Evolutionary conservation across 1,140 invertebrate species (phyloP).

Genomic region (Pseudoatta argentina): DNA sequence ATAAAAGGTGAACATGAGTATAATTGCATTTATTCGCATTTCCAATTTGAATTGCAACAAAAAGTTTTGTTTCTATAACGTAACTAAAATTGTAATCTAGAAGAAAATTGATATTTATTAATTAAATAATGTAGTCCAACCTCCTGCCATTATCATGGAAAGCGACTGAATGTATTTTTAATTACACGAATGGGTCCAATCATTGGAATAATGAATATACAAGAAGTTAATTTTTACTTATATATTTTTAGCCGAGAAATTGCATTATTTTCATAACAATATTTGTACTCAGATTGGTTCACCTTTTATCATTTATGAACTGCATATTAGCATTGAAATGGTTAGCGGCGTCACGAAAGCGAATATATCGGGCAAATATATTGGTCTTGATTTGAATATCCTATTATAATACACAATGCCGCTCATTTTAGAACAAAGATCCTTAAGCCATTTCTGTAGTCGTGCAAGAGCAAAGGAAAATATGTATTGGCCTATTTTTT

Average conservation of each 20-base stretch:
- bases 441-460: slow-evolving; percentile 68
- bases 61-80: background rate
- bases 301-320: slow-evolving; percentile 77
- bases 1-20: slow-evolving; percentile 71
- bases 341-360: slow-evolving; percentile 39
- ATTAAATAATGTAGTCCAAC: background rate
- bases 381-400: slow-evolving; percentile 25
- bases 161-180: slow-evolving; percentile 6
- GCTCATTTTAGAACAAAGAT: slow-evolving; percentile 26
- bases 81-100: slow-evolving; percentile 14
- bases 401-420: slow-evolving; percentile 19
- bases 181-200: slow-evolving; percentile 1
- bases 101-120: background rate
- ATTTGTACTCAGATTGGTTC: background rate
- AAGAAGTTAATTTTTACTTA: background rate
- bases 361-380: background rate
- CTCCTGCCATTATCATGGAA: background rate
- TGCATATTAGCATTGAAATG: slow-evolving; percentile 70
- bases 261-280: background rate
- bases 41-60: background rate
- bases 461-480: slow-evolving; percentile 70
- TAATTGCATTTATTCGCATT: background rate
- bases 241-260: background rate
- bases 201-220: background rate
- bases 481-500: slow-evolving; percentile 78